Evolutionary conservation across 2,888 invertebrate genomes (phyloP).

Genomic region (Nineta flava): DNA sequence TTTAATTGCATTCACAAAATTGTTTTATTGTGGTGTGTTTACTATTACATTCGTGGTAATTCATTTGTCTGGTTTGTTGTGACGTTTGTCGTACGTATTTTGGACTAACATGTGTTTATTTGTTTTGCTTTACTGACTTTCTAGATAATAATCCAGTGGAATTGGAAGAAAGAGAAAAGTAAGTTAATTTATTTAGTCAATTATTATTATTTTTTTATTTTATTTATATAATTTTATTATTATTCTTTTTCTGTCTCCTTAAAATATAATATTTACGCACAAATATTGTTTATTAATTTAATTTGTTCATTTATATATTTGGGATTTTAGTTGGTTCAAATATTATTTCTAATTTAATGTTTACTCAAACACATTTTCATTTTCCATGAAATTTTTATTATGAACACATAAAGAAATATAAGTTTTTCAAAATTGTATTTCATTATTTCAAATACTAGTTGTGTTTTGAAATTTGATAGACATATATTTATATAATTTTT

Average conservation of each 20-base stretch:
- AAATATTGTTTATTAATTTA: neutral
- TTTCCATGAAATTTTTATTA: too few species aligned
- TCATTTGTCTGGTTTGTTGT: neutral
- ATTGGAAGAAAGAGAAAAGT: constrained; percentile 74
- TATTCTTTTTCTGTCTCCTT: neutral
- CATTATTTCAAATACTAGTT: too few species aligned
- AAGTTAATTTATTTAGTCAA: constrained; percentile 33
- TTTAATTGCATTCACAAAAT: neutral
- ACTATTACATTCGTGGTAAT: neutral
- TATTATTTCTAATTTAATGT: too few species aligned
- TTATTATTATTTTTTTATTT: neutral
- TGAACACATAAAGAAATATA: too few species aligned
- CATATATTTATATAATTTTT: too few species aligned
- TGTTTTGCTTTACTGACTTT: constrained; percentile 28
- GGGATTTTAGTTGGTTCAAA: too few species aligned
- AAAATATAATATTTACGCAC: neutral
- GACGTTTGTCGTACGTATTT: constrained; percentile 1
- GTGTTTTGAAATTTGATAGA: too few species aligned
- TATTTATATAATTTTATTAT: neutral
- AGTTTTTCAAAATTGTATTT: too few species aligned
- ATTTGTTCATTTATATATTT: too few species aligned
- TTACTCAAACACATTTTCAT: too few species aligned
- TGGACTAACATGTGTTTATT: constrained; percentile 11
- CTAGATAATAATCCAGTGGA: constrained; percentile 66
- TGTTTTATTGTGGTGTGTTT: neutral